These are phyloP conservation scores for Tupiocoris notatus DNA, from an alignment of 2,888 invertebrate genomes.

Conservation along the genomic window DNA sequence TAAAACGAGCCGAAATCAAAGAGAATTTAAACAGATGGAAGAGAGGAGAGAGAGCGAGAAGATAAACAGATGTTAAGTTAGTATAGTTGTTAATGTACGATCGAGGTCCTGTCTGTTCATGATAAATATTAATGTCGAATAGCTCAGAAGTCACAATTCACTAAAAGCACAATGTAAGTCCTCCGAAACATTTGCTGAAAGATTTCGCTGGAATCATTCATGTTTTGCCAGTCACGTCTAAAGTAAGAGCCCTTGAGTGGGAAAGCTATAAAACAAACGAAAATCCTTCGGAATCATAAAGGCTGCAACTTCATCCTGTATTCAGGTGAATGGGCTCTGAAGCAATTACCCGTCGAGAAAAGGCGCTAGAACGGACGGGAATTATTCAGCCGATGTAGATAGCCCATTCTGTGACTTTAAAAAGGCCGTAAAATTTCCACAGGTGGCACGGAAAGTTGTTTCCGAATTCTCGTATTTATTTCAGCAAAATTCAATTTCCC, in stretches of 20 bases:
- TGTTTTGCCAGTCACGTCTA: too few relatives aligned
- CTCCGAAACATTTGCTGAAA: too few relatives aligned
- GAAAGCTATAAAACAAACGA: not conserved
- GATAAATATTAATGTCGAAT: too few relatives aligned
- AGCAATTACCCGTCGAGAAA: not conserved
- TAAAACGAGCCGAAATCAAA: too few relatives aligned
- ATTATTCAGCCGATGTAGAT: not conserved
- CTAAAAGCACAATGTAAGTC: too few relatives aligned
- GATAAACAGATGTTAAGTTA: too few relatives aligned
- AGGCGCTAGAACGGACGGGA: not conserved
- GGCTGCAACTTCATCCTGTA: not conserved
- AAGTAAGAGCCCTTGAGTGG: not conserved
- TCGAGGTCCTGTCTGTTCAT: too few relatives aligned
- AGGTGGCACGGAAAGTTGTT: not conserved
- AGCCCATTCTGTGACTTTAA: not conserved
- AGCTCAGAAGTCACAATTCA: too few relatives aligned
- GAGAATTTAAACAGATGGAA: too few relatives aligned
- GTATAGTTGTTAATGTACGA: too few relatives aligned
- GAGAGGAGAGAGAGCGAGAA: too few relatives aligned
- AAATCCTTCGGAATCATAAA: not conserved
- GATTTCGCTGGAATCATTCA: too few relatives aligned
- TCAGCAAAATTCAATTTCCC: conserved; percentile 3
- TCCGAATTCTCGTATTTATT: not conserved
- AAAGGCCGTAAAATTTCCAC: not conserved
- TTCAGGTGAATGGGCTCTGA: not conserved